Evolutionary conservation across 1,140 invertebrate species (phyloP).

Genomic region (Lepidurus arcticus): DNA sequence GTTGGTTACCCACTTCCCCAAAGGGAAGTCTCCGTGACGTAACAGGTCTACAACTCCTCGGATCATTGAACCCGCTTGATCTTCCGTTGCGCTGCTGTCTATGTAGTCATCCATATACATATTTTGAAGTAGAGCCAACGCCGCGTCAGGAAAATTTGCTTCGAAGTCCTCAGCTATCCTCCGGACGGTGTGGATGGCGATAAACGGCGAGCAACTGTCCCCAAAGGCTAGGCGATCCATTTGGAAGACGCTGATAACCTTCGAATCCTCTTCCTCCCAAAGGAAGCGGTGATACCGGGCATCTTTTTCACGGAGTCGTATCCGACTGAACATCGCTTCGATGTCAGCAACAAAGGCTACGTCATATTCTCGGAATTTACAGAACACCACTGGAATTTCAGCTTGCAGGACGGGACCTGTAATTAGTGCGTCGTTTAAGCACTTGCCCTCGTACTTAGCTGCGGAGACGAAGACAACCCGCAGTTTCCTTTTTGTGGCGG

Average conservation of each 20-base stretch:
- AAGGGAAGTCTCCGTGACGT: constrained; percentile 25
- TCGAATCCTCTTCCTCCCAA: background rate
- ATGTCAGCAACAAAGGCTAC: constrained; percentile 29
- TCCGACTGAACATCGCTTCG: too few relatives aligned
- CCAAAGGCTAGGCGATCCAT: constrained; percentile 34
- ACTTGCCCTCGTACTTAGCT: background rate
- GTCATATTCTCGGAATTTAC: background rate
- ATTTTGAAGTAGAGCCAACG: constrained; percentile 27
- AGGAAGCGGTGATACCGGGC: constrained; percentile 23
- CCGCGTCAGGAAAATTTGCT: background rate
- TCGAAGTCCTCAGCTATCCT: background rate
- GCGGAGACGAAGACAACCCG: too few relatives aligned
- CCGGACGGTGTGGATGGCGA: constrained; percentile 33
- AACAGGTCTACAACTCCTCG: too few relatives aligned
- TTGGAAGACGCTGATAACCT: background rate
- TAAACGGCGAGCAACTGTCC: constrained; percentile 30
- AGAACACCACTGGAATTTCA: constrained; percentile 24
- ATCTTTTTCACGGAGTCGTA: background rate
- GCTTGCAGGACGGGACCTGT: constrained; percentile 18
- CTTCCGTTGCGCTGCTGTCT: constrained; percentile 26
- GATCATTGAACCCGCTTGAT: background rate
- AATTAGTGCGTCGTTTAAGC: constrained; percentile 26
- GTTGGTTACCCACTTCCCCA: constrained; percentile 26
- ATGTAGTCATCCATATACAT: constrained; percentile 37
- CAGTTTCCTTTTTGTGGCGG: constrained; percentile 1